Conservation (phyloP, 2,113 vertebrate species). For the Amphiprion ocellaris region DNA sequence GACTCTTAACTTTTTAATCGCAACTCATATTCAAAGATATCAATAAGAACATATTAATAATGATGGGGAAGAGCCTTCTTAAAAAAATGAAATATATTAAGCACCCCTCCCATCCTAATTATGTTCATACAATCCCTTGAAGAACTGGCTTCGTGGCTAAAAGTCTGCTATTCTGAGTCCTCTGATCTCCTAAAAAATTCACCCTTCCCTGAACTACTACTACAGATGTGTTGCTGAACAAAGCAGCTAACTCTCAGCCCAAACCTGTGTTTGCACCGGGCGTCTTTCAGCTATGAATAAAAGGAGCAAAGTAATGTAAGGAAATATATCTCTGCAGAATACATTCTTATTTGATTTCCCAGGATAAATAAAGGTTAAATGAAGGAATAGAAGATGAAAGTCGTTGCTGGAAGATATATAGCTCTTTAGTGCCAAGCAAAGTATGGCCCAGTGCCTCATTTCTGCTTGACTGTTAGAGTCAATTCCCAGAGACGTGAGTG, state of each 20-base stretch:
- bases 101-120: not conserved
- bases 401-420: constrained; percentile 61
- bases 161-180: not conserved
- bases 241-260: not conserved
- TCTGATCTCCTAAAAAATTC: no score
- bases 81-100: no score
- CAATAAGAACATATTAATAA: no score
- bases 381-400: constrained; percentile 56
- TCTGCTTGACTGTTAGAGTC: constrained; percentile 45
- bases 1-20: no score
- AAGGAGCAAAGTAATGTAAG: constrained; percentile 3
- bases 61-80: no score
- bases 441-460: constrained; percentile 28
- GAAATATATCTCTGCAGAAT: constrained; percentile 25
- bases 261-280: not conserved
- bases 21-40: no score
- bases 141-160: not conserved
- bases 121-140: not conserved
- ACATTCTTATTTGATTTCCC: constrained; percentile 60
- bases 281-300: constrained; percentile 5
- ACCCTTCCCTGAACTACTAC: no score
- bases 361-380: constrained; percentile 71
- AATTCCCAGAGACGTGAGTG: constrained; percentile 31
- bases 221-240: constrained; percentile 8
- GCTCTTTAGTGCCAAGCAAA: constrained; percentile 61